Evolutionary conservation across 2,797 vertebrate species (phyloP), one percentile per base, ranked within the genome.

Genomic region (Morus bassanus): DNA sequence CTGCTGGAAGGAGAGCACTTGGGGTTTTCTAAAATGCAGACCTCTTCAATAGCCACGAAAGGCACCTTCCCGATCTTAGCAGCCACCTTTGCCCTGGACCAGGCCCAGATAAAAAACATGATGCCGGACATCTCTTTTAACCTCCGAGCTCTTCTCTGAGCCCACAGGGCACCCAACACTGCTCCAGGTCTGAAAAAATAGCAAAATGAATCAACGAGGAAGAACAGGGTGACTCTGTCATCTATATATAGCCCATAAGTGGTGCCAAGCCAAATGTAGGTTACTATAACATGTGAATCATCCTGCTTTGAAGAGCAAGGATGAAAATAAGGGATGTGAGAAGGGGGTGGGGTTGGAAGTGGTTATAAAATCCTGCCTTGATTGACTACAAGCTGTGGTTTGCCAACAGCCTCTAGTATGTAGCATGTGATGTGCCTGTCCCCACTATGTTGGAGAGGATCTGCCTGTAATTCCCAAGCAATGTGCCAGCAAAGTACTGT

Each of bases 231-330:
- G 85, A 90, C 79, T 70, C 76, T 96, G 92, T 23, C 77, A 53
- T 80, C 77, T 95, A 95, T 96, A 88, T 95, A 91, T 96, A 96
- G 93, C 68, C 18, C 41, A 18, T 19, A 46, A 85, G 81, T 21
- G 54, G 83, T 95, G 95, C 96, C 95, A 95, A 96, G 88, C 24
- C 87, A 88, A 96, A 96, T 97, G 93, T 95, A 96, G 96, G 95
- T 97, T 95, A 96, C 93, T 96, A n/a, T 94, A 90, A 60, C 91
- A 84, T 73, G 87, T 93, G 96, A 96, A 88, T 95, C 96, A 95
- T 74, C 73, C 88, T 39, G 69, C 91, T 94, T 46, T 92, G 88
- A 57, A 68, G 81, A 88, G 68, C 72, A 51, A 33, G 64, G 56
- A 80, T 73, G 90, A 48, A 87, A 91, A 69, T 35, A 33, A 53